A percentile compares a stretch with the other conserved stretches of the same genome.
phyloP scores from a whole-genome alignment of 2,113 vertebrate genomes.

The Strigops habroptila region DNA sequence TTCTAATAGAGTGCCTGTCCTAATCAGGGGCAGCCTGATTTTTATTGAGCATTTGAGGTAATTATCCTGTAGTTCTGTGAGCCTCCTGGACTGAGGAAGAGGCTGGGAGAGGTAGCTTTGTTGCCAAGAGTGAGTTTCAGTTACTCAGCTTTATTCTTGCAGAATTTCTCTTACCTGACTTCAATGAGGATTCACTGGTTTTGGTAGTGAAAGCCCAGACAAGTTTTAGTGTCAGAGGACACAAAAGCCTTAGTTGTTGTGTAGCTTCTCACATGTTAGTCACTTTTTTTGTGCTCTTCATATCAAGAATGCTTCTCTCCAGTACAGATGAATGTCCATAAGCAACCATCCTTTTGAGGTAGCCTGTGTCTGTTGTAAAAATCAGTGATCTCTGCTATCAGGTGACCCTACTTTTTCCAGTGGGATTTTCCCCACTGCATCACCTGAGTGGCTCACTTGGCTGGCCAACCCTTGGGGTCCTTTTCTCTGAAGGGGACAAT shows the following conservation, averaged over 20 bases:
- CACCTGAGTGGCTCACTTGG: background rate
- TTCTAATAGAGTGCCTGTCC: background rate
- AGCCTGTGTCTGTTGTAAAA: background rate
- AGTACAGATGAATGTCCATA: background rate
- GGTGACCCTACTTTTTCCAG: background rate
- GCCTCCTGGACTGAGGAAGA: background rate
- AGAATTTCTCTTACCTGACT: background rate
- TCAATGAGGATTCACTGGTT: background rate
- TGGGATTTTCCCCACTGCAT: background rate
- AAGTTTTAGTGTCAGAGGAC: background rate
- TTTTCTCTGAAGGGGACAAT: background rate
- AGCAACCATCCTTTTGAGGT: background rate
- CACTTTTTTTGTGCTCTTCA: background rate
- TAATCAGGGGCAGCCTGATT: background rate
- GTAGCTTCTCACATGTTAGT: background rate
- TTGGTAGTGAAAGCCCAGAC: background rate
- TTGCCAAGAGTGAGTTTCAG: background rate
- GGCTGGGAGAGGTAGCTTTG: background rate
- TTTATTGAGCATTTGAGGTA: background rate
- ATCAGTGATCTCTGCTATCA: background rate
- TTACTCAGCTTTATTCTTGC: background rate
- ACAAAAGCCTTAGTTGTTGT: background rate
- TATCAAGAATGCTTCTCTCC: background rate
- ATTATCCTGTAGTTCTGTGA: background rate
- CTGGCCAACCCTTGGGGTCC: background rate